A percentile compares a stretch with the other conserved stretches of the same genome.
Evolutionary conservation across 2,888 invertebrate genomes (phyloP).

Genomic region (Odontocerum albicorne): DNA sequence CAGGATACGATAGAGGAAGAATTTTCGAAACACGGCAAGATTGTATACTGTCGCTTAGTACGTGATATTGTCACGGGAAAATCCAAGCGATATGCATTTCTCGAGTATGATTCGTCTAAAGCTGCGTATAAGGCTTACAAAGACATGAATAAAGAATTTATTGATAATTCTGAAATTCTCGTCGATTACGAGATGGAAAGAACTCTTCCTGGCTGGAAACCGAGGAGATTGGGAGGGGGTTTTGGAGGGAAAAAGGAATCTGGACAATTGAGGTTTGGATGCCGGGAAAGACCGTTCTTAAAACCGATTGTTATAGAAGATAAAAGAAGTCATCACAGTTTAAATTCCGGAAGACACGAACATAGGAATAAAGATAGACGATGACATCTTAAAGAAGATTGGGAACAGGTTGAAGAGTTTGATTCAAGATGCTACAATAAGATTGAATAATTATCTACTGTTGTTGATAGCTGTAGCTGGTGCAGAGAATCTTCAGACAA

Average conservation of each 20-base stretch:
- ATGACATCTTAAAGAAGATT: no score
- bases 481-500: no score
- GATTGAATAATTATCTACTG: no score
- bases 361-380: no score
- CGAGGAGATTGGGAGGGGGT: slow-evolving; percentile 83
- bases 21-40: slow-evolving; percentile 66
- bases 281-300: slow-evolving; percentile 75
- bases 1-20: slow-evolving; percentile 58
- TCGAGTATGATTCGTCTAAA: slow-evolving; percentile 70
- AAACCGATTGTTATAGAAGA: slow-evolving; percentile 56
- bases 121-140: slow-evolving; percentile 65
- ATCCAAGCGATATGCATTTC: slow-evolving; percentile 82
- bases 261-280: slow-evolving; percentile 86
- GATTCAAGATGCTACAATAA: no score
- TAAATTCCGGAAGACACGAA: no score
- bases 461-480: no score
- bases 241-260: slow-evolving; percentile 85
- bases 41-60: slow-evolving; percentile 65
- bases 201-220: slow-evolving; percentile 76
- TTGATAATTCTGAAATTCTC: slow-evolving; percentile 72
- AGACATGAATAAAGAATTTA: slow-evolving; percentile 58
- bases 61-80: slow-evolving; percentile 82
- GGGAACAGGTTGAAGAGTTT: no score
- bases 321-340: slow-evolving; percentile 3
- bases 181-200: slow-evolving; percentile 79